Percentiles rank a stretch among this genome's conserved stretches.
Evolutionary conservation across 2,797 vertebrate species (phyloP).

Genomic region (Gallinago solitaria): DNA sequence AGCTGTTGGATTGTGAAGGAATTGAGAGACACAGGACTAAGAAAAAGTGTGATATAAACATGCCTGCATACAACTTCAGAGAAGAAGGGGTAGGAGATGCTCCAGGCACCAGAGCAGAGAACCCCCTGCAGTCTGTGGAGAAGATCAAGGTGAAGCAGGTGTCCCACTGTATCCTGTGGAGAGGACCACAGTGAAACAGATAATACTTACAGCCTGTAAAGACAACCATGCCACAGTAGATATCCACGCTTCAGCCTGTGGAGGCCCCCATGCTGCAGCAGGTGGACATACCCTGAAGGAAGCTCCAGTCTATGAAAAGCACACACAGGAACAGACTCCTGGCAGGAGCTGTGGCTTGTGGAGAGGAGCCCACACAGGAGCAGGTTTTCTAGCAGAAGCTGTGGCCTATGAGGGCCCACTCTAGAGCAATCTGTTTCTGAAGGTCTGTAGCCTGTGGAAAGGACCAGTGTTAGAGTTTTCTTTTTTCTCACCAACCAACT

Average conservation of each 20-base stretch:
- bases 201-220: neutral
- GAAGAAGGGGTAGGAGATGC: neutral
- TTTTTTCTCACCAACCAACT: neutral
- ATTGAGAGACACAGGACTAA: neutral
- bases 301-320: neutral
- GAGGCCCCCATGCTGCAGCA: neutral
- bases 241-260: neutral
- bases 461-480: neutral
- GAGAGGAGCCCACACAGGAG: neutral
- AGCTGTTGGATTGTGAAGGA: neutral
- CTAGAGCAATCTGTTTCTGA: neutral
- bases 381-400: neutral
- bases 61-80: neutral
- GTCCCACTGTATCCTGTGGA: rapidly evolving
- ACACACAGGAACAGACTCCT: no score
- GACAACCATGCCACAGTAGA: neutral
- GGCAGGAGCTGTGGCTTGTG: neutral
- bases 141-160: neutral
- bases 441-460: neutral
- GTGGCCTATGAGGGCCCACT: rapidly evolving
- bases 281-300: neutral
- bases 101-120: neutral
- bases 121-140: neutral
- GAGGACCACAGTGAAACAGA: neutral
- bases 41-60: neutral